Base-by-base conservation (phyloP, 2,113 vertebrate genomes). In the Holacanthus passer region DNA sequence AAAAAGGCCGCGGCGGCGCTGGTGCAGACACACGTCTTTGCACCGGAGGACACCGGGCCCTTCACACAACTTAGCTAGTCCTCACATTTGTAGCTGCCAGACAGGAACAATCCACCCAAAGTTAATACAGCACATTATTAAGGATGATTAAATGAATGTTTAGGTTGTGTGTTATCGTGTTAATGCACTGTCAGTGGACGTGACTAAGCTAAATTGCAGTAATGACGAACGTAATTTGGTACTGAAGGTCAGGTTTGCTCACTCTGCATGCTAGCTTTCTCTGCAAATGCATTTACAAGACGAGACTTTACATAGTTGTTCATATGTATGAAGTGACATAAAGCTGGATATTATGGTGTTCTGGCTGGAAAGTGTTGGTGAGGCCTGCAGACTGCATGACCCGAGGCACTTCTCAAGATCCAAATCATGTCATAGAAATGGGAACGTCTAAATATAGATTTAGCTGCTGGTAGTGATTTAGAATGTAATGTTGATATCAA, bases 171-270 rank as follows among this genome's bases (percentile, higher is more conserved):
- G 2, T 45, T 41, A 3, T 2, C 1, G 6, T 32, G 55, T 32
- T 53, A 35, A 29, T 9, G 0, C 17, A 27, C 4, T 53, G 24
- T 69, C 20, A 66, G 8, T 17, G 37, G 6, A 17, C 10, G 4
- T 41, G 41, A 41, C 10, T 7, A n/a, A n/a, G 37, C 50, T 62
- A 43, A 68, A 37, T 2, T 53, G 52, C 7, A 63, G 43, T 2
- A n/a, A 50, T 63, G 39, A 37, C 12, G 1, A 32, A 5, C 67
- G 27, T 56, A 72, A 27, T 56, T 24, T 69, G 32, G 39, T 11
- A 56, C 2, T 94, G 90, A 94, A 93, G 91, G 91, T 92, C 89
- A 94, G 89, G 29, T 86, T 93, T 80, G 62, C 32, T 39, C 9
- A 45, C 32, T 56, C 7, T 1, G 13, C 52, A 56, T 37, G 58